These are phyloP conservation scores for Pycnomerus fuliginosus DNA, from an alignment of 2,888 invertebrate genomes.

Conservation along the genomic window DNA sequence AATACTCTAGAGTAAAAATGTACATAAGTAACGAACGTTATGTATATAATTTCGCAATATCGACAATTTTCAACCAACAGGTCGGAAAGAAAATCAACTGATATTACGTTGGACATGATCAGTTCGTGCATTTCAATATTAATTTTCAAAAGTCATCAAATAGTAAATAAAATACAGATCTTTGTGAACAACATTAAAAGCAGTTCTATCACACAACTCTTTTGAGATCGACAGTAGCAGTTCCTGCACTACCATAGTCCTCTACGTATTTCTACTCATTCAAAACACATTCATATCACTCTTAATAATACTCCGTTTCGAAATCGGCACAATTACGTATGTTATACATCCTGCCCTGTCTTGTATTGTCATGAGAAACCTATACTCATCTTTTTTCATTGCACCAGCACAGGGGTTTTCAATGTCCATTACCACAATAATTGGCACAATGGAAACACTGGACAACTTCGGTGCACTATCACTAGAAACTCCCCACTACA, in stretches of 20 bases:
- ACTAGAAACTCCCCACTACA: no score
- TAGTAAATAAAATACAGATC: conserved; percentile 51
- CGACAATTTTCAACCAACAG: conserved; percentile 2
- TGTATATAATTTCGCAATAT: conserved; percentile 27
- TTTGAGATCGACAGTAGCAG: conserved; percentile 50
- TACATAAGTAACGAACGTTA: conserved; percentile 45
- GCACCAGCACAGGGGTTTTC: conserved; percentile 15
- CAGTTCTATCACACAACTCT: conserved; percentile 53
- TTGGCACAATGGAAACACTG: no score
- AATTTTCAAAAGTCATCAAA: conserved; percentile 20
- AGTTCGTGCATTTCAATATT: conserved; percentile 45
- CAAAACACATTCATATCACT: conserved; percentile 40
- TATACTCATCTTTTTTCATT: conserved; percentile 16
- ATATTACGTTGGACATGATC: conserved; percentile 25
- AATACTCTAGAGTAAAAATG: conserved; percentile 37
- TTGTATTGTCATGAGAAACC: conserved; percentile 47
- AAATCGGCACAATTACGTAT: conserved; percentile 28
- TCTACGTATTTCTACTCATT: conserved; percentile 30
- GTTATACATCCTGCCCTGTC: conserved; percentile 37
- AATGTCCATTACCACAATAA: no score
- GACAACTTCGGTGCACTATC: no score
- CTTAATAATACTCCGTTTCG: conserved; percentile 44
- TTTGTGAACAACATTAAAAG: conserved; percentile 51
- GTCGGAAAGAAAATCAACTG: conserved; percentile 1
- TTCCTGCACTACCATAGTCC: conserved; percentile 27